Base-by-base conservation (phyloP, 2,797 vertebrate species). In the Orestias chungarensis region DNA sequence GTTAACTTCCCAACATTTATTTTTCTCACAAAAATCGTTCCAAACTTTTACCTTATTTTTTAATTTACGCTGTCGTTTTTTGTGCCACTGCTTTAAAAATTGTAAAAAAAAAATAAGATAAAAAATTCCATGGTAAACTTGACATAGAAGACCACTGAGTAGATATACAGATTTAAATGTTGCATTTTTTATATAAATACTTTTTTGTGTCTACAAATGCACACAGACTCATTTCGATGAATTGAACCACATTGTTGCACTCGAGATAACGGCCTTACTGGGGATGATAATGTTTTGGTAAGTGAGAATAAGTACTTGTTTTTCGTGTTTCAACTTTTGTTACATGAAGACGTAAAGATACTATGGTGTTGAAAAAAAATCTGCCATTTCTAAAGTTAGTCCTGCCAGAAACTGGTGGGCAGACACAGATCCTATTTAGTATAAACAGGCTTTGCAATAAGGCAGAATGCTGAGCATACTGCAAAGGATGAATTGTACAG, bases 1-100 rank as follows among this genome's bases (percentile, higher is more conserved):
- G 71, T 86, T 82, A 71, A 66, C 50, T 31, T 72, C 15, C 0
- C 52, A 55, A 31, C 71, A 73, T 55, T 76, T 31, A 66, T 59
- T 70, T 62, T 68, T 50, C 62, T 20, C 69, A 18, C 1, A 71
- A 70, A 68, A 47, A 15, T 20, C 20, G 66, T 46, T 61, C 17
- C 18, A 68, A 74, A 66, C 68, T 68, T 70, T 68, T 76, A 20
- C 43, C 33, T 83, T 46, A 5, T 18, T 50, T 38, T 68, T 20
- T 25, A 50, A 1, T n/a, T 27, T 11, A 27, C n/a, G 14, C 27
- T 9, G 44, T 62, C 9, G 4, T 57, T 29, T 23, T 12, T 69
- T 42, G 54, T 20, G 20, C 27, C 20, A 29, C 2, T 29, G 4
- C 11, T 23, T 46, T 66, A 23, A 33, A 11, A 67, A 38, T 5